phyloP scores from a whole-genome alignment of 2,113 vertebrate genomes.

The Lanius ludovicianus region DNA sequence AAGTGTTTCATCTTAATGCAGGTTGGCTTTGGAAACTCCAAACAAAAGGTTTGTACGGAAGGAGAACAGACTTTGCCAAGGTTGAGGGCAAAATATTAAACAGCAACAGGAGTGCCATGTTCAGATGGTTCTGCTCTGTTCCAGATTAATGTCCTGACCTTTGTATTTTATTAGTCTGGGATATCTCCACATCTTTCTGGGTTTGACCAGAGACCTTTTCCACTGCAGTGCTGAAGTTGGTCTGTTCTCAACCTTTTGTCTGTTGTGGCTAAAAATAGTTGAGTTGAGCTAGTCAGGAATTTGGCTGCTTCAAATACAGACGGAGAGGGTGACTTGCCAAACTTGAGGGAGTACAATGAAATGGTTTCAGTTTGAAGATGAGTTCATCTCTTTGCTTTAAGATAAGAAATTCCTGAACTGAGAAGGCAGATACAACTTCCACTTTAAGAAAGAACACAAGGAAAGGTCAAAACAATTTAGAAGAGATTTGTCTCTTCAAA shows the following conservation, averaged over 20 bases:
- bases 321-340: conserved; percentile 10
- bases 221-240: background rate
- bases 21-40: background rate
- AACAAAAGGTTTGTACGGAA: background rate
- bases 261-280: conserved; percentile 32
- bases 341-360: background rate
- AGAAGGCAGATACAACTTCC: conserved; percentile 29
- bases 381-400: conserved; percentile 37
- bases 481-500: conserved; percentile 61
- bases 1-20: background rate
- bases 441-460: conserved; percentile 39
- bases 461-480: conserved; percentile 72
- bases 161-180: background rate
- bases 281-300: conserved; percentile 4
- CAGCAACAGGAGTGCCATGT: background rate
- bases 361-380: conserved; percentile 15
- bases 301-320: conserved; percentile 3
- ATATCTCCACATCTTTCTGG: background rate
- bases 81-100: background rate
- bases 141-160: conserved; percentile 20
- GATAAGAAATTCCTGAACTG: conserved; percentile 53
- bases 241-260: conserved; percentile 33
- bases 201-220: background rate
- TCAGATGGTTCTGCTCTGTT: background rate
- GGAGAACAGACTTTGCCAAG: background rate